Base-by-base conservation (phyloP, 1,140 invertebrate species). In the Drosophila sp. region DNA sequence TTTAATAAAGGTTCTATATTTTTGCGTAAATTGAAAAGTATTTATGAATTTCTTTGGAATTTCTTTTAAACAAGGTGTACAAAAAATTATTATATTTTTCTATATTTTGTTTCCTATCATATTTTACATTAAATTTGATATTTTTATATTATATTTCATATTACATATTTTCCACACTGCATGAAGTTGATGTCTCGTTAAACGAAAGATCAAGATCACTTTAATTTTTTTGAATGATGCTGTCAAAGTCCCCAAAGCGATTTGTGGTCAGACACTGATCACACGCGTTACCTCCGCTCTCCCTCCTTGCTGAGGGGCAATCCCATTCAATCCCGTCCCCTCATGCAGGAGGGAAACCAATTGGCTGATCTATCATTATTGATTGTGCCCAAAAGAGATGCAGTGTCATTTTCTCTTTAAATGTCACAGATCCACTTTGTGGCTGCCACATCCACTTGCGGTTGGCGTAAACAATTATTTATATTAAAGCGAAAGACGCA, bases 221-320 rank as follows among this genome's bases (percentile, higher is more conserved):
- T 83, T 84, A 65, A 76, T 57, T 84, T 86, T 86, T 51, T 82
- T 87, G 82, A 82, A 86, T 86, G 82, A 86, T 86, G 82, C 82
- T 86, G 82, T 86, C 82, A 86, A 86, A 78, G 81, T 54, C 50
- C 82, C 81, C 82, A 86, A 86, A 87, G 82, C 82, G 82, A 81
- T 81, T 87, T 87, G 78, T 63, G 82, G 64, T 87, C 70, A 70
- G 82, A 86, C 82, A 87, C 76, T 86, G 82, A 86, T 86, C 82
- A 75, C 76, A 74, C 72, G 67, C 69, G 77, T 66, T 48, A 48
- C 61, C n/a, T n/a, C 62, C 66, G 57, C 53, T n/a, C n/a, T n/a
- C n/a, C n/a, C n/a, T n/a, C n/a, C n/a, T 48, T 32, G 57, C 50
- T 66, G 72, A 66, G 65, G 58, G 7, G 18, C 13, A 7, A n/a